Conservation (phyloP, 2,113 vertebrate species). For the Peromyscus polionotus region DNA sequence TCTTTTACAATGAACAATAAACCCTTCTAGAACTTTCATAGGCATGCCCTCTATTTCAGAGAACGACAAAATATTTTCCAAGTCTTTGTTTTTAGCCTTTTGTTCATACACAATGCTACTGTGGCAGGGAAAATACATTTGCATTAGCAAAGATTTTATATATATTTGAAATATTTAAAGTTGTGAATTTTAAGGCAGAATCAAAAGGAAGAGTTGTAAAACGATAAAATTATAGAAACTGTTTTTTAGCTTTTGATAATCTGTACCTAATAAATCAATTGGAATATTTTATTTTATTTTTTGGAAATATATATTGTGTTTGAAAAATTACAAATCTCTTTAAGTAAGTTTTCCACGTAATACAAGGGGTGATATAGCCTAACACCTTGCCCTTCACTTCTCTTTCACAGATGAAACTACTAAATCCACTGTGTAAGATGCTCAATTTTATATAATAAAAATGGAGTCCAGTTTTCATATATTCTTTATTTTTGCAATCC, state of each 20-base stretch:
- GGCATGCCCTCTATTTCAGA: conserved; percentile 6
- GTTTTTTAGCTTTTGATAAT: background rate
- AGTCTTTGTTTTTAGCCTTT: conserved; percentile 66
- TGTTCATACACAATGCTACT: conserved; percentile 50
- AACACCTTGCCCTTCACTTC: background rate
- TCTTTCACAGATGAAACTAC: background rate
- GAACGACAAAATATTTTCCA: conserved; percentile 42
- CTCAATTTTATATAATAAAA: conserved; percentile 30
- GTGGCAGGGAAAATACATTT: conserved; percentile 27
- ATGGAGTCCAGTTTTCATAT: background rate
- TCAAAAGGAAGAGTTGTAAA: conserved; percentile 5
- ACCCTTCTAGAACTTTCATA: conserved; percentile 29
- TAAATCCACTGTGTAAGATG: background rate
- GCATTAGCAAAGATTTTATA: conserved; percentile 32
- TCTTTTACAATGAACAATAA: conserved; percentile 55
- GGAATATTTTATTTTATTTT: background rate
- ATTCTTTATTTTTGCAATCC: background rate
- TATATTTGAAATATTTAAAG: conserved; percentile 52
- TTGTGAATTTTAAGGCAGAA: background rate
- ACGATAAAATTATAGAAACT: background rate
- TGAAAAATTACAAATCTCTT: conserved; percentile 29
- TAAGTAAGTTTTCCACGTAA: conserved; percentile 5
- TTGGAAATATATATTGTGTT: background rate
- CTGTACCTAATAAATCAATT: background rate
- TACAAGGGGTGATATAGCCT: background rate